Evolutionary conservation across 2,113 vertebrate genomes (phyloP), one percentile per base, ranked within the genome.

Genomic region (Neogobius melanostomus): DNA sequence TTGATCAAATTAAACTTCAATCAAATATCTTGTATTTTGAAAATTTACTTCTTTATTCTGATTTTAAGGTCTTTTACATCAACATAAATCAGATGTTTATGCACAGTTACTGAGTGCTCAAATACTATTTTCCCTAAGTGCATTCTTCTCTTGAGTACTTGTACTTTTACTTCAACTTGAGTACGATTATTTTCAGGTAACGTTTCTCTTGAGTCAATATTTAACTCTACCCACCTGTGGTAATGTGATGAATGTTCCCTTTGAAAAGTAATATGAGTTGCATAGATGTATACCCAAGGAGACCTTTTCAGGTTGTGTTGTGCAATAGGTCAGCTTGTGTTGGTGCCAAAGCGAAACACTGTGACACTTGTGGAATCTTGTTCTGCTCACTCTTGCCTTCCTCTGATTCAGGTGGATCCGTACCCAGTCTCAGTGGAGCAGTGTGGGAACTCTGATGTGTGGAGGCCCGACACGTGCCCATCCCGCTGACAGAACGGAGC

Each of bases 361-460:
- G 15, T 14, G 49, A 51, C 15, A 51, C 12, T 51, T 36, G 28
- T 36, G 28, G 28, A 36, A 36, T 36, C 28, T 36, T 36, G 28
- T 8, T 16, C 42, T 49, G 6, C 16, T 17, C 6, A 8, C 49
- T 12, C 42, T 6, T 59, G 3, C 28, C 28, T 36, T 36, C 28
- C 3, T 36, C 28, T 11, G 47, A 62, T 14, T 15, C 81, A 99
- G 96, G 93, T 98, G 61, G 97, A 99, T 90, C 97, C 96, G 14
- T 96, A 97, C 86, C 96, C 97, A 11, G 95, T 95, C 88, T 91
- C 95, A 6, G 94, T 93, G 87, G 94, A 83, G 45, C 76, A 70
- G 56, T 71, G 94, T 11, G 57, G 53, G 11, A 79, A 90, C 46
- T 75, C 86, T 11, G 76, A 75, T 8, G 69, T 85, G 71, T 67